Evolutionary conservation across 2,113 vertebrate species (phyloP).

Genomic region (Siniperca chuatsi): DNA sequence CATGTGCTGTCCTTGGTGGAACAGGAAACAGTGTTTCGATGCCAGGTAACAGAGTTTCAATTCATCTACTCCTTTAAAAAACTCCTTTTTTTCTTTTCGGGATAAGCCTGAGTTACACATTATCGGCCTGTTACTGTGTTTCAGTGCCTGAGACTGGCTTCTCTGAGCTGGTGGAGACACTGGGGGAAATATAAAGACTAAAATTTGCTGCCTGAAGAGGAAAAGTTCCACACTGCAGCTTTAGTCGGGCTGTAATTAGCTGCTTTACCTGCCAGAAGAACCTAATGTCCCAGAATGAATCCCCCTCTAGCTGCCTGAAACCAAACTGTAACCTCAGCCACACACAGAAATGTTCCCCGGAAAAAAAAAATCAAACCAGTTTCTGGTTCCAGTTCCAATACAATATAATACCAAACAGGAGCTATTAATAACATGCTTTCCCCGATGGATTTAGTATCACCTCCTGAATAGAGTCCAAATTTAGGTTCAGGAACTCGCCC

Average conservation of each 20-base stretch:
- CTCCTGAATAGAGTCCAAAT: background rate
- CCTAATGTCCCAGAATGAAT: constrained; percentile 19
- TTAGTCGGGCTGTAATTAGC: constrained; percentile 9
- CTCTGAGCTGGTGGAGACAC: background rate
- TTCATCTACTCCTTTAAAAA: background rate
- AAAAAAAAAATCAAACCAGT: background rate
- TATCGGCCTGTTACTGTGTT: background rate
- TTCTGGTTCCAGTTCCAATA: too few species aligned
- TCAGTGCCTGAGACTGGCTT: background rate
- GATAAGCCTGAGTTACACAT: background rate
- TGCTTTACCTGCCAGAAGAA: constrained; percentile 14
- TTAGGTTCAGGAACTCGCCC: background rate
- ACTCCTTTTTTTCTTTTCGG: background rate
- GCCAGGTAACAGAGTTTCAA: background rate
- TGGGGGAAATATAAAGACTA: background rate
- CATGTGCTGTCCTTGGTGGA: background rate
- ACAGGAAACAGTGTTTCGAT: background rate
- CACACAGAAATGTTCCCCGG: background rate
- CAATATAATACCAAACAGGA: background rate
- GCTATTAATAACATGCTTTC: background rate
- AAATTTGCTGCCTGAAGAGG: background rate
- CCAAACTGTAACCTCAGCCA: background rate
- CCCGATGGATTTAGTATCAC: background rate
- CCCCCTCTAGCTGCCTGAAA: constrained; percentile 14
- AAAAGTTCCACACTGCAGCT: background rate